Base-by-base conservation (phyloP, 2,797 vertebrate species). In the Semaprochilodus insignis region DNA sequence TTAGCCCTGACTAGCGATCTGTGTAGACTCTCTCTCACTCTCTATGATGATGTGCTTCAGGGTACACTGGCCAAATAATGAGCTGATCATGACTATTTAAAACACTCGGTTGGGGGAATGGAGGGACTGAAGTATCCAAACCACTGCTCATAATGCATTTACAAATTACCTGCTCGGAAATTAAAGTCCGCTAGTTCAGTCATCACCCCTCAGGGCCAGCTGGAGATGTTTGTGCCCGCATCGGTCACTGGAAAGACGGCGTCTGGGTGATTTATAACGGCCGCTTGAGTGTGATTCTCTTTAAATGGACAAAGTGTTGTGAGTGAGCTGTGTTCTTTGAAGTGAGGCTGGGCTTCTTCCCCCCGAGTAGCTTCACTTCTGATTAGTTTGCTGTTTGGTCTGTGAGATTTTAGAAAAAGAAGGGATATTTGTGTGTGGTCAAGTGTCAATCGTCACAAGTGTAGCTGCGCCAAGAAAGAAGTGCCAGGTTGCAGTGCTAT, bases 1-100 rank as follows among this genome's bases (percentile, higher is more conserved):
- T 40, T 34, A 23, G 51, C 25, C 55, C 34, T 55, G 16, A 3
- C 55, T 15, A 27, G 23, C 15, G 34, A 25, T 19, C 21, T 13
- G 40, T 59, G 31, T 34, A 44, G 52, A n/a, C 36, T 65, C 23
- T 36, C 27, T 73, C 14, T 6, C 6, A 16, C 27, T 40, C 52
- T 52, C n/a, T 31, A 78, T 88, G 27, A n/a, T 19, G 54, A 59
- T 81, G 36, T 59, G 27, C 76, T 79, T 17, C 21, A 83, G 71
- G 70, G 27, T 52, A 17, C 13, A 23, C 48, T 63, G 40, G 57
- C n/a, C 25, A n/a, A 79, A 48, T 54, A 66, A 34, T 23, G 0
- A 54, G 73, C 8, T 31, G 34, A 80, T 62, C 23, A 70, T 15
- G 25, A 55, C 25, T 74, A 80, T 31, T 74, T 70, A 74, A 65